Conservation (phyloP, 2,888 invertebrate species). For the Drosophila kokeensis region DNA sequence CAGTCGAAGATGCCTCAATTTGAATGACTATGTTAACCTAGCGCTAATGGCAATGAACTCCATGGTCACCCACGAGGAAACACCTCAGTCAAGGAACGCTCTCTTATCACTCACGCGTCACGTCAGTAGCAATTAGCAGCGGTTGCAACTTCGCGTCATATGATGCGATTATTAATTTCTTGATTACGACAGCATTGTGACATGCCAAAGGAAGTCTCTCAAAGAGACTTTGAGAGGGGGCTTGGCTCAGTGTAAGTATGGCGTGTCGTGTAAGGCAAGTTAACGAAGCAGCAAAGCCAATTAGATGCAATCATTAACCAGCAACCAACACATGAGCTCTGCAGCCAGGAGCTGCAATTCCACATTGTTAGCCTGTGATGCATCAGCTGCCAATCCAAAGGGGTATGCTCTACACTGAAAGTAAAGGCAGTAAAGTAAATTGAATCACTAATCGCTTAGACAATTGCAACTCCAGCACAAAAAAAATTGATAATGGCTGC, state of each 20-base stretch:
- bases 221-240: background rate
- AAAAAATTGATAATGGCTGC: background rate
- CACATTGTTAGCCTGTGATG: slow-evolving; percentile 40
- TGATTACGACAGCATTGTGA: slow-evolving; percentile 61
- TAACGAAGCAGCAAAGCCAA: slow-evolving; percentile 80
- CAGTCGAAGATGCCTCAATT: slow-evolving; percentile 1
- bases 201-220: slow-evolving; percentile 49
- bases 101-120: slow-evolving; percentile 75
- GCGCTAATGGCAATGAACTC: slow-evolving; percentile 65
- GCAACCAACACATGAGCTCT: slow-evolving; percentile 17
- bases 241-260: slow-evolving; percentile 43
- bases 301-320: slow-evolving; percentile 76
- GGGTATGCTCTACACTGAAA: background rate
- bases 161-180: slow-evolving; percentile 78
- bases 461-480: background rate
- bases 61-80: slow-evolving; percentile 62
- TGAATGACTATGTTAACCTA: background rate
- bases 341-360: slow-evolving; percentile 29
- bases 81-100: slow-evolving; percentile 17
- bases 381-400: slow-evolving; percentile 34
- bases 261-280: slow-evolving; percentile 67
- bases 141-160: slow-evolving; percentile 49
- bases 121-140: slow-evolving; percentile 72
- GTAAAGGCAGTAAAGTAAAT: background rate
- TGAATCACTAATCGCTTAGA: background rate